Conservation (phyloP, 2,888 invertebrate genomes). For the Osedax frankpressi region DNA sequence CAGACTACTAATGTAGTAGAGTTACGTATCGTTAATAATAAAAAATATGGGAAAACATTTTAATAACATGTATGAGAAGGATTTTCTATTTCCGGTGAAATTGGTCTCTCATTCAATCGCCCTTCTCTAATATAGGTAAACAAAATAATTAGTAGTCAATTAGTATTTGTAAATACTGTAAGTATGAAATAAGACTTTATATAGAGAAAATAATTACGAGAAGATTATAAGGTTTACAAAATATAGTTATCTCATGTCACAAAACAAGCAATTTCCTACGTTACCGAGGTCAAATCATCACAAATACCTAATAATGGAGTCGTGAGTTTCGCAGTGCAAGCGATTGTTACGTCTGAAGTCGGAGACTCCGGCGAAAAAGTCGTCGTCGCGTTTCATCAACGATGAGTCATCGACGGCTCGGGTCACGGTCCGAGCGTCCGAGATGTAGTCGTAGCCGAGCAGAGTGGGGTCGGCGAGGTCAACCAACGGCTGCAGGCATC, state of each 20-base stretch:
- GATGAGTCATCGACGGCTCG: background rate
- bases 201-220: too few relatives aligned
- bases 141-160: too few relatives aligned
- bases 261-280: too few relatives aligned
- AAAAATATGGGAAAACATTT: too few relatives aligned
- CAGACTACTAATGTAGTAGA: too few relatives aligned
- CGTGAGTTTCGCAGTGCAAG: constrained; percentile 28
- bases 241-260: too few relatives aligned
- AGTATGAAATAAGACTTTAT: too few relatives aligned
- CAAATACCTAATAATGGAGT: background rate
- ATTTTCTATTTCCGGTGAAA: constrained; percentile 24
- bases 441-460: constrained; percentile 44
- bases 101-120: constrained; percentile 22
- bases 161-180: too few relatives aligned
- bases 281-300: too few relatives aligned
- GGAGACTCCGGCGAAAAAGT: constrained; percentile 15
- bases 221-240: too few relatives aligned
- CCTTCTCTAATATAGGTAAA: constrained; percentile 4
- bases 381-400: background rate
- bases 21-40: too few relatives aligned
- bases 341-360: constrained; percentile 35
- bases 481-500: background rate
- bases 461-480: constrained; percentile 24
- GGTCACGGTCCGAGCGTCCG: constrained; percentile 24
- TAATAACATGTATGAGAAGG: constrained; percentile 27